Evolutionary conservation across 2,113 vertebrate species (phyloP).

Genomic region (Apaloderma vittatum): DNA sequence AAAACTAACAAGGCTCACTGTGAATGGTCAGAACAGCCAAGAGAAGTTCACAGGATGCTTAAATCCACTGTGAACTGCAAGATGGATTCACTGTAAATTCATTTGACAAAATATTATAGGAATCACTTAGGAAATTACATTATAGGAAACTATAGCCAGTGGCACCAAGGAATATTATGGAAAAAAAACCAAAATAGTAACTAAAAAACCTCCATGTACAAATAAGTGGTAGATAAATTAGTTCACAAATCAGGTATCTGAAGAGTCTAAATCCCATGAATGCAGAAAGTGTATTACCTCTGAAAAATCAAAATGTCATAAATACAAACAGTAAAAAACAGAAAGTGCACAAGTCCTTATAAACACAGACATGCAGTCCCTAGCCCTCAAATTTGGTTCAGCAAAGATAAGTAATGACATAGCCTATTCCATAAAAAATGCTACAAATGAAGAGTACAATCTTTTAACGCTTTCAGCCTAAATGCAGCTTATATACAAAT

Average conservation of each 20-base stretch:
- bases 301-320: background rate
- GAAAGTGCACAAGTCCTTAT: background rate
- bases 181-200: background rate
- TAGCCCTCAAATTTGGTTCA: background rate
- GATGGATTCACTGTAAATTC: background rate
- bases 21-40: background rate
- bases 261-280: background rate
- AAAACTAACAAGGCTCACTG: conserved; percentile 1
- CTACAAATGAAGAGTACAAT: background rate
- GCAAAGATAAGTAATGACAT: background rate
- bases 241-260: background rate
- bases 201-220: background rate
- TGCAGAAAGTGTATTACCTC: background rate
- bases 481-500: background rate
- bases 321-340: background rate
- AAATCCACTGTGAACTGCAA: conserved; percentile 14
- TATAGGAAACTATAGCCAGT: background rate
- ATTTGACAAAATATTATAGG: background rate
- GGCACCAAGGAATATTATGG: background rate
- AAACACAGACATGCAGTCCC: background rate
- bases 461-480: background rate
- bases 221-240: background rate
- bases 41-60: background rate
- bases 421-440: background rate
- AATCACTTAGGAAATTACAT: background rate